Evolutionary conservation across 1,140 invertebrate genomes (phyloP).

Genomic region (Drosophila burlai): DNA sequence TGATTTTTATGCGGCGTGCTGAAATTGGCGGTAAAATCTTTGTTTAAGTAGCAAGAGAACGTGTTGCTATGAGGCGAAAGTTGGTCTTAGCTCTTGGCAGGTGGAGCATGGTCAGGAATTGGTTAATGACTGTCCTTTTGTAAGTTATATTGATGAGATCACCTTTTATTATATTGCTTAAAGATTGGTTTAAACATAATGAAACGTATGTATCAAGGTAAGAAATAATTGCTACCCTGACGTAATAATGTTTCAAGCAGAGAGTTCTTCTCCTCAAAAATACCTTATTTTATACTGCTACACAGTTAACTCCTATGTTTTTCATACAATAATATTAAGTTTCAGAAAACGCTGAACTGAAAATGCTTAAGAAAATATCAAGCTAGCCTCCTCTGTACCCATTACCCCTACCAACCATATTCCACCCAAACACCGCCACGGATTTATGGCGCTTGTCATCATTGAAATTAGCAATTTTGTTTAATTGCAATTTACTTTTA

Average conservation of each 20-base stretch:
- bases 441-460: slow-evolving; percentile 76
- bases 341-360: not conserved
- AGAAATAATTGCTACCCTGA: no score
- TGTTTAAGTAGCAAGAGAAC: slow-evolving; percentile 39
- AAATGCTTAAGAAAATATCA: not conserved
- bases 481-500: slow-evolving; percentile 83
- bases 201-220: no score
- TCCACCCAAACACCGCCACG: slow-evolving; percentile 30
- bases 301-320: not conserved
- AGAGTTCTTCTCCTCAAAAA: not conserved
- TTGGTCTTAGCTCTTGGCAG: not conserved
- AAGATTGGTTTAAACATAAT: no score
- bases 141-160: no score
- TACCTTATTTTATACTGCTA: not conserved
- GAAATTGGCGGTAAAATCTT: slow-evolving; percentile 60
- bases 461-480: slow-evolving; percentile 81
- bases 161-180: no score
- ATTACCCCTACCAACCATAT: slow-evolving; percentile 11
- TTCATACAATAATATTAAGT: not conserved
- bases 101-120: not conserved
- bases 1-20: slow-evolving; percentile 65
- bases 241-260: not conserved
- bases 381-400: not conserved
- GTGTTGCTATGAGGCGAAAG: slow-evolving; percentile 57
- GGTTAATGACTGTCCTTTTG: not conserved